Evolutionary conservation across 2,113 vertebrate genomes (phyloP).

Genomic region (Illadopsis cleaveri): DNA sequence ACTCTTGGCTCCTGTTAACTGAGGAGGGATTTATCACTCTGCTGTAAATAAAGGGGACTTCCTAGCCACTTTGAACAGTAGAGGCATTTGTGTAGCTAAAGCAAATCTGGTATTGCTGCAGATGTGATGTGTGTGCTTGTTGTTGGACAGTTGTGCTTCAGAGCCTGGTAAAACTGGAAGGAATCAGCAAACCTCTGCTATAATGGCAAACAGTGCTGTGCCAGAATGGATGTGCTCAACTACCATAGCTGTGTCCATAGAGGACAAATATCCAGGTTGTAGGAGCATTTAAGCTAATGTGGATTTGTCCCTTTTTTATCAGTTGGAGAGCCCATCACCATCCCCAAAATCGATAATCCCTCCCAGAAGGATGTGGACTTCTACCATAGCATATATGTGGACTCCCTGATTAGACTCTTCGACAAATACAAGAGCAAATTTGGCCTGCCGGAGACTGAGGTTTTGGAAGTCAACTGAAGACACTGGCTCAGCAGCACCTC

Average conservation of each 20-base stretch:
- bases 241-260: not conserved
- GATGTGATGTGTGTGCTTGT: not conserved
- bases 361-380: constrained; percentile 84
- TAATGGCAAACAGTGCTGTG: not conserved
- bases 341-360: constrained; percentile 88
- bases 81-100: not conserved
- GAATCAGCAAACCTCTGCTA: not conserved
- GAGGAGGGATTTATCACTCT: not conserved
- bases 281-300: not conserved
- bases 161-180: not conserved
- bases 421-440: constrained; percentile 90
- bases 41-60: not conserved
- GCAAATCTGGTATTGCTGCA: not conserved
- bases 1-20: not conserved
- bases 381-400: constrained; percentile 90
- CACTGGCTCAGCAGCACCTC: not conserved
- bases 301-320: not conserved
- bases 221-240: not conserved
- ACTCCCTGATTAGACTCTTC: constrained; percentile 87
- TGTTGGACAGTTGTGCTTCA: not conserved
- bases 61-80: not conserved
- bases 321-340: constrained; percentile 96
- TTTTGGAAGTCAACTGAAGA: constrained; percentile 85
- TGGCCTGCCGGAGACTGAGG: constrained; percentile 85
- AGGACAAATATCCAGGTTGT: not conserved